Evolutionary conservation across 2,888 invertebrate genomes (phyloP).

Genomic region (Drepanosiphum platanoidis): DNA sequence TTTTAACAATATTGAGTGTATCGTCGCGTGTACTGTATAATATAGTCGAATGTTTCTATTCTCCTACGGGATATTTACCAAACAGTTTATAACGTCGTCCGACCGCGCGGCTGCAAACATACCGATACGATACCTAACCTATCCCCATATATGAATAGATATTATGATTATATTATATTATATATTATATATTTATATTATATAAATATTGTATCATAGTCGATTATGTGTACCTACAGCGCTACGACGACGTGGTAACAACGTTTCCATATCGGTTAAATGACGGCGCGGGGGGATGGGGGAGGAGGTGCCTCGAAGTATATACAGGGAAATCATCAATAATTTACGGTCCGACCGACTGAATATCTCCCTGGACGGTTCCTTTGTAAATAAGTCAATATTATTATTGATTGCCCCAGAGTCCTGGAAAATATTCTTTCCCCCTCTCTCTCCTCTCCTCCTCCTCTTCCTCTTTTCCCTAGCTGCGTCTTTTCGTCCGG

Average conservation of each 20-base stretch:
- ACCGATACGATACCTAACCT: neutral
- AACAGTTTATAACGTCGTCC: neutral
- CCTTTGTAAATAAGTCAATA: conserved; percentile 23
- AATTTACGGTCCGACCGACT: conserved; percentile 35
- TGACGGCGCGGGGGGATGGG: neutral
- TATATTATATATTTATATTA: too few relatives aligned
- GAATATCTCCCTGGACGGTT: conserved; percentile 32
- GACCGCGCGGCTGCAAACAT: neutral
- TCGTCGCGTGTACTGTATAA: too few relatives aligned
- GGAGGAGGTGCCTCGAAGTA: neutral
- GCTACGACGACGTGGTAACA: neutral
- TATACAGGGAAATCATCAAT: conserved; percentile 22
- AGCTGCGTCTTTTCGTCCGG: neutral
- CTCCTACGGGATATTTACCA: neutral
- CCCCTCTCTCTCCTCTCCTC: neutral
- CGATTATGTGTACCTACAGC: neutral
- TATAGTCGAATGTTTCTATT: neutral
- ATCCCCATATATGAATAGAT: neutral
- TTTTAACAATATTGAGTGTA: neutral
- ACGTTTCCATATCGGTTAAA: conserved; percentile 13
- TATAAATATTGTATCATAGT: too few relatives aligned
- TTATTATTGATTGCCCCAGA: conserved; percentile 61
- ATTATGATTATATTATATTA: neutral
- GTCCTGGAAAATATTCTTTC: conserved; percentile 64
- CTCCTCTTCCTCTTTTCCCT: neutral